Percentiles rank a stretch among this genome's conserved stretches.
phyloP scores from a whole-genome alignment of 2,113 vertebrate genomes.

The Orientallactaga bullata region DNA sequence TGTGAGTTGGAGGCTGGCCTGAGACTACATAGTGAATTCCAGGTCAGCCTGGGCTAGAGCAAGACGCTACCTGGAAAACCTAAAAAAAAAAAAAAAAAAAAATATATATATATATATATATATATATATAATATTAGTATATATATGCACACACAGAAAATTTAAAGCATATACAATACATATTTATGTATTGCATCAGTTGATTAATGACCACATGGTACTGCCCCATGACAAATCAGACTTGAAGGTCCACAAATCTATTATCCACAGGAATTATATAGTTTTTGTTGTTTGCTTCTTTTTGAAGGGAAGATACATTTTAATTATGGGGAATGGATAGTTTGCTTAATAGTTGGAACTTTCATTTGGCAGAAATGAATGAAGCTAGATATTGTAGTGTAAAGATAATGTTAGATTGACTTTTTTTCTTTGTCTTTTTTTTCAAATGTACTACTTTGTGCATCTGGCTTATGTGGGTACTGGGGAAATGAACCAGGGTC shows the following conservation, averaged over 20 bases:
- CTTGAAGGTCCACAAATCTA: not conserved
- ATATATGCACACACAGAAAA: no score
- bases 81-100: no score
- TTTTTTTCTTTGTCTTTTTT: not conserved
- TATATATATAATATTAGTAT: no score
- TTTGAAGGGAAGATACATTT: not conserved
- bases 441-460: no score
- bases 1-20: no score
- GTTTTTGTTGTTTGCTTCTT: not conserved
- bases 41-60: no score
- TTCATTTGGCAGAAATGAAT: conserved; percentile 40
- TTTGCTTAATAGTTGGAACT: conserved; percentile 38
- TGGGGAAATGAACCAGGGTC: no score
- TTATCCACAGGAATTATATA: not conserved
- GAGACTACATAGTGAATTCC: no score
- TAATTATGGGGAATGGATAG: not conserved
- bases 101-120: no score
- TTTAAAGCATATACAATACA: not conserved
- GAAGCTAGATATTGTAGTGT: conserved; percentile 1
- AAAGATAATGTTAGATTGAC: conserved; percentile 15
- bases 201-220: conserved; percentile 25
- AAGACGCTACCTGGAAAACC: no score
- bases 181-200: not conserved
- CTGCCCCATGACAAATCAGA: not conserved
- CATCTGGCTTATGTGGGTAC: no score